Evolutionary conservation across 1,140 invertebrate genomes (phyloP), one percentile per base, ranked within the genome.

Genomic region (Leptoteleia sp.): DNA sequence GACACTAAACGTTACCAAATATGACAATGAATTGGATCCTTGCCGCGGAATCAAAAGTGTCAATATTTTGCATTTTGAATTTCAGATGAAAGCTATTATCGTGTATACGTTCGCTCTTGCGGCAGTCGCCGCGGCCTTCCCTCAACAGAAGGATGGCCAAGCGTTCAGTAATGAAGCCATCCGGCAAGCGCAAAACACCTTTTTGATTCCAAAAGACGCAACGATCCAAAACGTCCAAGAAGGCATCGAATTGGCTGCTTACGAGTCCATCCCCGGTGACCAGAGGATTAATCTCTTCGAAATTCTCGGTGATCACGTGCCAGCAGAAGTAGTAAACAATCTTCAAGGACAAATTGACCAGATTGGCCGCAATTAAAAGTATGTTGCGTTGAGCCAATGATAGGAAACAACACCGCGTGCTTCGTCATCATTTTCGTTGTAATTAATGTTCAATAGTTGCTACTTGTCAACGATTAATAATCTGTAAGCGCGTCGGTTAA

Each of bases 111-210:
- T 92, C 15, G 79, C 88, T 70, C 50, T 90, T n/a, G 27, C 91
- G 54, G 89, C 91, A 64, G 79, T 87, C 13, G 90, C 87, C 31
- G 80, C 88, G 3, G 92, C 92, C n/a, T 91, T 91, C 29, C 94
- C 93, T 0, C 87, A 86, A 29, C 93, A 94, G 87, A 92, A 94
- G 73, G 95, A 96, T 78, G 95, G 95, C 0, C 93, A 93, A 15
- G 92, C 91, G 50, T 96, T 95, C 87, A 94, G 94, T 64, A 94
- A 95, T 79, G 95, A 96, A 83, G 95, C 95, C n/a, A 95, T 96
- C 81, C 92, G 93, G 55, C 95, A 96, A 87, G 95, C 94, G 0
- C 94, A 95, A 86, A 95, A 93, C 85, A 95, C 94, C 0, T 93
- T 93, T 77, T 91, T 96, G 40, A 95, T 96, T 73, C 94, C 95